Base-by-base conservation (phyloP, 2,888 invertebrate genomes). In the Colletes collaris region DNA sequence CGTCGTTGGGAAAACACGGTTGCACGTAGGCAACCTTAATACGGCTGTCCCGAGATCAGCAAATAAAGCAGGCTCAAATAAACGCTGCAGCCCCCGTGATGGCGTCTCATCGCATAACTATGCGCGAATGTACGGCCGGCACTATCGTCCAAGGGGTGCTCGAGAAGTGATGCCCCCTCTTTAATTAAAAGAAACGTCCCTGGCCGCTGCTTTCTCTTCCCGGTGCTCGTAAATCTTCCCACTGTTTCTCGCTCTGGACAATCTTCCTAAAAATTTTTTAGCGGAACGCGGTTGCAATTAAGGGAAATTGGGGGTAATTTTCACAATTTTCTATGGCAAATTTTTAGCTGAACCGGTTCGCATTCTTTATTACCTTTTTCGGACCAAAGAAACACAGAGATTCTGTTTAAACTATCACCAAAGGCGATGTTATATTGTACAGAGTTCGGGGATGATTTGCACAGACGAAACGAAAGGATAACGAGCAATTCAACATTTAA, bases 141-240 rank as follows among this genome's bases (percentile, higher is more conserved):
- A 52, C 27, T 35, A 72, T 58, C 10, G 13, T 16, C 27, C 40
- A 13, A 66, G 40, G 49, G 56, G 19, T 27, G 65, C 65, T 44
- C 40, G 19, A 53, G 19, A 65, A 65, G 19, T 53, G 65, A 40
- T 40, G 8, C 4, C 16, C 37, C 13, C 40, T 56, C 16, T 13
- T 73, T 73, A 69, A 69, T 73, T 73, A 73, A 73, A 73, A 59
- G 69, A 73, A 73, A 35, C 52, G 35, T 35, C n/a, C n/a, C 7
- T 5, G 10, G 55, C 50, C 7, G 11, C 7, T 19, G 19, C n/a
- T n/a, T 46, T 16, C 6, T 10, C n/a, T 44, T 46, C 16, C 35
- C 11, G 16, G 5, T 2, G 3, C n/a, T 44, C 46, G 56, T 16
- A 40, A 50, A 65, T 65, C 50, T 27, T 50, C 16, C 44, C n/a